A percentile compares a stretch with the other conserved stretches of the same genome.
phyloP scores from a whole-genome alignment of 1,140 invertebrate genomes.

The Matsumurasca onukii region DNA sequence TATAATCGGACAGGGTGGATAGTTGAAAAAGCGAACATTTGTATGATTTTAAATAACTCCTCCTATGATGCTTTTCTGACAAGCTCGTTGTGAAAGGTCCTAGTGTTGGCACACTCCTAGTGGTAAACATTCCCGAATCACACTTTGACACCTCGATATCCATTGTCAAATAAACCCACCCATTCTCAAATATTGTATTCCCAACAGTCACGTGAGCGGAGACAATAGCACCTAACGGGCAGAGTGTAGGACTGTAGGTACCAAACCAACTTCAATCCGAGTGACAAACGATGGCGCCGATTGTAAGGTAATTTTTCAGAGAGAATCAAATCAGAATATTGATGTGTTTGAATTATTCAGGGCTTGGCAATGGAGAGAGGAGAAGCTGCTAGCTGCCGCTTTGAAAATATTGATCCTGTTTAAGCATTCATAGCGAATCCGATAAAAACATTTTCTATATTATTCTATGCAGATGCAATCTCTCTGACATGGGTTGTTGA shows the following conservation, averaged over 20 bases:
- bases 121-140: background rate
- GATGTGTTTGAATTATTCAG: background rate
- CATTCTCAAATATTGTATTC: background rate
- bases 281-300: background rate
- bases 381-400: background rate
- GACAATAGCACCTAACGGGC: background rate
- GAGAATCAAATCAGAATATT: background rate
- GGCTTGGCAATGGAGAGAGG: background rate
- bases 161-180: background rate
- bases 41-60: too few species aligned
- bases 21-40: too few species aligned
- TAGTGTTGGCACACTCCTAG: background rate
- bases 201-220: background rate
- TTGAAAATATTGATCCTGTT: background rate
- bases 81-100: too few species aligned
- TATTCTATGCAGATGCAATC: background rate
- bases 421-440: background rate
- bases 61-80: too few species aligned
- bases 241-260: too few species aligned
- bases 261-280: too few species aligned
- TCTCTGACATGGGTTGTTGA: too few species aligned
- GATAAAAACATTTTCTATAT: background rate
- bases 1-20: too few species aligned
- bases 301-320: constrained; percentile 1
- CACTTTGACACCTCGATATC: background rate